Conservation (phyloP, 2,113 vertebrate genomes). For the Platichthys stellatus region DNA sequence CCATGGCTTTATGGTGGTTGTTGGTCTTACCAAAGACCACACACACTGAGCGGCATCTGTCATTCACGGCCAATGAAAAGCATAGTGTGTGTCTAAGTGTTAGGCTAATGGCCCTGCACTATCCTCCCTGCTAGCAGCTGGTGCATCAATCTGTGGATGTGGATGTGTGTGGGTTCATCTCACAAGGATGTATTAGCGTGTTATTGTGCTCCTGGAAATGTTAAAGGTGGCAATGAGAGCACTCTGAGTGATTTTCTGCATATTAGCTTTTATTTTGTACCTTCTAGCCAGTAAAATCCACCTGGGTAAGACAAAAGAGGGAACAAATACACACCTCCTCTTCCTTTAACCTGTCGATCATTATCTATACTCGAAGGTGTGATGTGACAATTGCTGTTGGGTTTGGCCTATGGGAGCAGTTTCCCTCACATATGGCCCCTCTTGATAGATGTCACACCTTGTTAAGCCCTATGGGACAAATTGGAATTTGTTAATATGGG, state of each 20-base stretch:
- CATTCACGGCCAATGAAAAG: constrained; percentile 69
- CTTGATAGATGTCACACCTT: too few relatives aligned
- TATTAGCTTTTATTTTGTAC: constrained; percentile 49
- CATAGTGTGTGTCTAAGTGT: constrained; percentile 73
- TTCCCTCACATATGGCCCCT: too few relatives aligned
- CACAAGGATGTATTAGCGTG: constrained; percentile 27
- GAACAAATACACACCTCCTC: neutral
- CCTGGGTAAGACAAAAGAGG: constrained; percentile 14
- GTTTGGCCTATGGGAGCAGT: neutral
- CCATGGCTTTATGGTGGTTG: constrained; percentile 61
- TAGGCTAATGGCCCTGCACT: constrained; percentile 63
- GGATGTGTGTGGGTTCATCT: neutral
- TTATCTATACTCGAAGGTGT: neutral
- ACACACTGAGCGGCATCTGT: constrained; percentile 38
- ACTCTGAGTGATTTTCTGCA: constrained; percentile 55
- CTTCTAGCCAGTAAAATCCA: constrained; percentile 12
- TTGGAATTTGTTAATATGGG: too few relatives aligned
- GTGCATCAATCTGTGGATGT: constrained; percentile 22
- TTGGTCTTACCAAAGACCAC: constrained; percentile 49
- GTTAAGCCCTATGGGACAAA: too few relatives aligned
- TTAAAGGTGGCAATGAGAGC: constrained; percentile 54
- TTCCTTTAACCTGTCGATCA: neutral
- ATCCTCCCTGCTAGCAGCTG: constrained; percentile 48
- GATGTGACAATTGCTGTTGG: neutral
- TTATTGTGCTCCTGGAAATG: constrained; percentile 48